A percentile compares a stretch with the other conserved stretches of the same genome.
These are phyloP conservation scores for Hemistola chrysoprasaria DNA, from an alignment of 2,888 invertebrate genomes.

Conservation along the genomic window DNA sequence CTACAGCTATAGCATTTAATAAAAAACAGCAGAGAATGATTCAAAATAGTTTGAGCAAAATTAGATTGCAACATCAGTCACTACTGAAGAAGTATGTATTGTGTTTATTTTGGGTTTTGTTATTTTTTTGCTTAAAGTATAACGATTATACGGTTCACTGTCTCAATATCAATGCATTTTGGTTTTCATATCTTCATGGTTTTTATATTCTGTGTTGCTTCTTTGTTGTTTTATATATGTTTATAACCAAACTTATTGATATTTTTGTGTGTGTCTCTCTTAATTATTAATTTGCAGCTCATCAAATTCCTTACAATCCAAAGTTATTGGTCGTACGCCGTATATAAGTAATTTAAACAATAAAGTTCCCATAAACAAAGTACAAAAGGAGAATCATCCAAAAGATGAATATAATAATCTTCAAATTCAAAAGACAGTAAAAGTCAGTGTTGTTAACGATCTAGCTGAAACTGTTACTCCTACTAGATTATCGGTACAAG, in stretches of 20 bases:
- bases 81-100: slow-evolving; percentile 65
- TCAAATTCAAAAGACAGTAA: slow-evolving; percentile 46
- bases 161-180: too few species aligned
- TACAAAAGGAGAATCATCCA: slow-evolving; percentile 69
- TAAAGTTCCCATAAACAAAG: slow-evolving; percentile 39
- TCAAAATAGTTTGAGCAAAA: slow-evolving; percentile 60
- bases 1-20: slow-evolving; percentile 67
- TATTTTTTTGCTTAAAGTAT: too few species aligned
- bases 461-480: slow-evolving; percentile 33
- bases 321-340: slow-evolving; percentile 38
- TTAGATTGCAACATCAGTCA: slow-evolving; percentile 66
- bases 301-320: slow-evolving; percentile 57
- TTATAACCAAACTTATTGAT: too few species aligned
- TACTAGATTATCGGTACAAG: slow-evolving; percentile 51
- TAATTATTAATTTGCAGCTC: slow-evolving; percentile 53
- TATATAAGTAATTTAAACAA: slow-evolving; percentile 34
- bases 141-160: too few species aligned
- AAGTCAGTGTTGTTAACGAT: slow-evolving; percentile 56
- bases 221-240: too few species aligned
- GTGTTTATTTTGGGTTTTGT: neutral
- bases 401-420: slow-evolving; percentile 50
- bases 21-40: slow-evolving; percentile 64
- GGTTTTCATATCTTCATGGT: too few species aligned
- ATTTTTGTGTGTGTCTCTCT: slow-evolving; percentile 25
- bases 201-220: too few species aligned